Evolutionary conservation across 2,113 vertebrate genomes (phyloP), one percentile per base, ranked within the genome.

Genomic region (Hippocampus barbouri): DNA sequence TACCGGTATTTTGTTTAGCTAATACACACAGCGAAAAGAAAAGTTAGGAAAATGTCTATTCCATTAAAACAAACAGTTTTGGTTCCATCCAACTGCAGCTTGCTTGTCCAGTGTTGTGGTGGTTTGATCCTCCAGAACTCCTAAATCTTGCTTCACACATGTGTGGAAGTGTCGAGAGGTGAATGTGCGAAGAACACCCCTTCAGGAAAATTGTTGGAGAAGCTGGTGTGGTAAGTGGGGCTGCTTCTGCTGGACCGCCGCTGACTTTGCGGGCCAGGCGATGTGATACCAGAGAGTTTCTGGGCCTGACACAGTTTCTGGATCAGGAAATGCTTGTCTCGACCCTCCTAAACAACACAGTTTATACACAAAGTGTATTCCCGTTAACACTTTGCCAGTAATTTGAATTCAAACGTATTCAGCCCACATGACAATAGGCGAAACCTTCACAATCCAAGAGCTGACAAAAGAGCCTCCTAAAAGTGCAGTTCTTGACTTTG

Each of bases 301-400:
- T 95, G 93, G 54, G 94, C 94, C 91, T 96, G 94, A 10, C 91
- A 83, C 70, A 98, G 88, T 79, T 94, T 95, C 86, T 90, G 91
- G 76, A 97, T 95, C 10, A 98, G 87, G 78, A 96, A 98, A 7
- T 79, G 89, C 76, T 97, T 97, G 88, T 98, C 97, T 40, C 89
- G 93, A 45, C 94, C 86, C 75, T 94, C 95, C 97, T 98, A 79
- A 12, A 74, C 45, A 69, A 73, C 14, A 74, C 18, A 63, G 49
- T 3, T 12, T 25, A 69, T 21, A 80, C 34, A 54, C 10, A 61
- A 16, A 20, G 4, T 1, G 70, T 69, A 59, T 16, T 20, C 14
- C 15, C 9, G 10, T 61, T 47, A 9, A 54, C 1, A 12, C 30
- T 53, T 70, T 30, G 25, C 8, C 45, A 23, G 18, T 14, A 43